These are phyloP conservation scores for Didymodactylos carnosus DNA, from an alignment of 2,888 invertebrate genomes.

Conservation along the genomic window DNA sequence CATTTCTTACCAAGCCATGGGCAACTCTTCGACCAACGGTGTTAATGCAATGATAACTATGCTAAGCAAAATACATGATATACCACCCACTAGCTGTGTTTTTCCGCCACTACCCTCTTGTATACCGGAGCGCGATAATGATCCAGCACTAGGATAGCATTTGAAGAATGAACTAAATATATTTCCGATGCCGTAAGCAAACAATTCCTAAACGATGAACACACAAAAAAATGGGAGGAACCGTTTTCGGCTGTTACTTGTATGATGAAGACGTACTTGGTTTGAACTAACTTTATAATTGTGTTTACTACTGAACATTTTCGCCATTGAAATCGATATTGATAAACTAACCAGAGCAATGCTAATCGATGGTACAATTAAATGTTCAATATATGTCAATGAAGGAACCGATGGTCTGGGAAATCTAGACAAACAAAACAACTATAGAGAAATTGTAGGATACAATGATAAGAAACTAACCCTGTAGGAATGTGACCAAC, in stretches of 20 bases:
- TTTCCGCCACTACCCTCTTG: constrained; percentile 67
- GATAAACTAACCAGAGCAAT: background rate
- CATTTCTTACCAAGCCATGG: too few relatives aligned
- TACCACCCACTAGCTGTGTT: constrained; percentile 43
- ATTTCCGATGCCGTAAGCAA: constrained; percentile 24
- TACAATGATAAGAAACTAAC: too few relatives aligned
- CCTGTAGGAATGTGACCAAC: background rate
- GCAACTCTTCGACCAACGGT: constrained; percentile 24
- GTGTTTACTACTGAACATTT: background rate
- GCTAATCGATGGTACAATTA: background rate
- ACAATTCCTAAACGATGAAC: background rate
- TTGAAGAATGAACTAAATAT: constrained; percentile 43
- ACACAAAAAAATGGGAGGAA: too few relatives aligned
- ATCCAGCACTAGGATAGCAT: constrained; percentile 35
- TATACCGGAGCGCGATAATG: constrained; percentile 42
- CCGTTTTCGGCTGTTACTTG: too few relatives aligned
- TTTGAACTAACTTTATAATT: background rate
- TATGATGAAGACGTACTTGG: too few relatives aligned
- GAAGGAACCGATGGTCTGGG: background rate
- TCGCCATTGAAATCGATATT: background rate
- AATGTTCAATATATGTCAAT: background rate
- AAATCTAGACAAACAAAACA: too few relatives aligned
- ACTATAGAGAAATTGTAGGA: too few relatives aligned
- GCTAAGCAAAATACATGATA: background rate
- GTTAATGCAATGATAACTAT: background rate